Conservation (phyloP, 2,797 vertebrate genomes). For the Zenarchopterus dispar region DNA sequence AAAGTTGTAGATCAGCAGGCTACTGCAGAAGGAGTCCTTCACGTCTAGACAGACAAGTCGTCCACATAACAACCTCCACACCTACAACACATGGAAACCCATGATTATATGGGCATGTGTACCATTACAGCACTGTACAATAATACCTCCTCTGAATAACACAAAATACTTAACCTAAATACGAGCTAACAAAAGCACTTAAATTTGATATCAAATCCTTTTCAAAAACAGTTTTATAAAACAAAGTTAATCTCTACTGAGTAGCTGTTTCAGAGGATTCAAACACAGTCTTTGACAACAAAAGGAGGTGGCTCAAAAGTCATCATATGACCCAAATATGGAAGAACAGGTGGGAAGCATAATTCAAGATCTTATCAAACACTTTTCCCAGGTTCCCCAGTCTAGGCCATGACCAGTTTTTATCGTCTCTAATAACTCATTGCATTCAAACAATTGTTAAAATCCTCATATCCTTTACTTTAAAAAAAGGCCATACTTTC, state of each 20-base stretch:
- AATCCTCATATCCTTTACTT: too few relatives aligned
- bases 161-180: too few relatives aligned
- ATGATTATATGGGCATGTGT: neutral
- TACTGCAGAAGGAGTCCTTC: conserved; percentile 95
- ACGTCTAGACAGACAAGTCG: conserved; percentile 92
- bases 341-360: neutral
- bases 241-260: too few relatives aligned
- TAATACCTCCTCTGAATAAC: neutral
- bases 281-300: neutral
- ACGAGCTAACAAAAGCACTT: neutral
- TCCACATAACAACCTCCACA: conserved; percentile 90
- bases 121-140: neutral
- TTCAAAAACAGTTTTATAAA: too few relatives aligned
- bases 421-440: too few relatives aligned
- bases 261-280: too few relatives aligned
- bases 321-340: neutral
- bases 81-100: conserved; percentile 70
- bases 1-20: conserved; percentile 96
- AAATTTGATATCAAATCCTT: too few relatives aligned
- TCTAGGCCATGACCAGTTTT: too few relatives aligned
- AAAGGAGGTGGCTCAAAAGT: neutral
- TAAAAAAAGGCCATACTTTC: too few relatives aligned
- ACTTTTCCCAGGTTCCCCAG: neutral
- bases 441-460: too few relatives aligned
- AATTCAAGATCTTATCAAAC: neutral